Percentiles rank a stretch among this genome's conserved stretches.
Conservation (phyloP, 2,113 vertebrate species). For the Carettochelys insculpta region DNA sequence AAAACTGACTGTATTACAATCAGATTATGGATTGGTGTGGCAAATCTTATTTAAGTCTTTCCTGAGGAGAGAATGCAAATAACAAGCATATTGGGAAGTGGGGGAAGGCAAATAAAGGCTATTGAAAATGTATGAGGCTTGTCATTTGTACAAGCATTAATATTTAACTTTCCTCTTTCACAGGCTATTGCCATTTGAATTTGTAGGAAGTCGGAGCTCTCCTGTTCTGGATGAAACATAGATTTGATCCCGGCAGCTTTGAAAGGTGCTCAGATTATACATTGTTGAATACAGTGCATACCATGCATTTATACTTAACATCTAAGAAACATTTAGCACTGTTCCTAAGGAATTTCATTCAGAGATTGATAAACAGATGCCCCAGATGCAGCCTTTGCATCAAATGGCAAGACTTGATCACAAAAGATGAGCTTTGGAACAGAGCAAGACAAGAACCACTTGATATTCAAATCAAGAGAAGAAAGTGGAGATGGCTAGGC, state of each 20-base stretch:
- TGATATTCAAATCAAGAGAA: too few relatives aligned
- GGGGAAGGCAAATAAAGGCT: conserved; percentile 26
- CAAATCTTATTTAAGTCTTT: background rate
- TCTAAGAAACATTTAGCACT: background rate
- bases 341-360: too few relatives aligned
- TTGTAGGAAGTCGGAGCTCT: conserved; percentile 37
- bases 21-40: background rate
- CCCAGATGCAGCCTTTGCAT: too few relatives aligned
- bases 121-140: conserved; percentile 21
- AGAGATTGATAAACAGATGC: too few relatives aligned
- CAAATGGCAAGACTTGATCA: too few relatives aligned
- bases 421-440: too few relatives aligned
- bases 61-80: conserved; percentile 5
- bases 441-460: too few relatives aligned
- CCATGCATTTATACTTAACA: background rate
- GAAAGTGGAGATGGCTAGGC: too few relatives aligned
- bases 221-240: background rate
- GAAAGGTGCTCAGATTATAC: conserved; percentile 10
- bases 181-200: conserved; percentile 59
- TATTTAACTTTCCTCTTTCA: conserved; percentile 67
- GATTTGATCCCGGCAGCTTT: conserved; percentile 26
- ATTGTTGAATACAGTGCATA: background rate
- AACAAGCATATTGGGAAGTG: background rate
- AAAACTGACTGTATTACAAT: background rate
- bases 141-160: conserved; percentile 65